Base-by-base conservation (phyloP, 1,140 invertebrate species). In the Aphelenchoides fujianensis region DNA sequence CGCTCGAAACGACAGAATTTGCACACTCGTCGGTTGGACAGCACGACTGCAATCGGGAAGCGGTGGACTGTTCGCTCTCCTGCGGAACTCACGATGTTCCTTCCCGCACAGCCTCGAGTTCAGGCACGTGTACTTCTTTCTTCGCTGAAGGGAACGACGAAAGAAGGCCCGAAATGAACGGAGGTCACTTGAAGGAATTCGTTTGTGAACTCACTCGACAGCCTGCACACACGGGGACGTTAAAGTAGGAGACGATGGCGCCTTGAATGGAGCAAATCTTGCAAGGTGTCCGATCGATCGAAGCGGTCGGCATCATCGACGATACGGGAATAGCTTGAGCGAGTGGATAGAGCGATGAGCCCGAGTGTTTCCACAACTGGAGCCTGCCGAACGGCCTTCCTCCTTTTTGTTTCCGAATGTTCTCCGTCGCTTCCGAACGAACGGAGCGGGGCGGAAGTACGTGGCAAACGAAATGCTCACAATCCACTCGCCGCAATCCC, bases 1-100 rank as follows among this genome's bases (percentile, higher is more conserved):
- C 57, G 16, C 16, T 61, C n/a, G 27, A 61, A 61, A 2, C 57
- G 57, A 30, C 57, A 61, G 2, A 30, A 61, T 61, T 61, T 61
- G 57, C 57, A 61, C n/a, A 61, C 57, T n/a, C 57, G 57, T 30
- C 57, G 57, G 57, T 61, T 61, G 1, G 57, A 34, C 19, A 61
- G 27, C 16, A 61, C 57, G 28, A 2, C 19, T 30, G 37, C 28
- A 27, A 9, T n/a, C 36, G 1, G 1, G n/a, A 1, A 2, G n/a
- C n/a, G n/a, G 28, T 61, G 2, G 28, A 2, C 2, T n/a, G n/a
- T 30, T 59, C 55, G 37, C 7, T 59, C 37, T 59, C 7, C 23
- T 27, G 37, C 9, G 23, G n/a, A n/a, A 61, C 57, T 61, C 27
- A 61, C 57, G 28, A 27, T 61, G 57, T n/a, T 61, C 36, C 2